Conservation (phyloP, 2,797 vertebrate genomes). For the Simalia tracyae region DNA sequence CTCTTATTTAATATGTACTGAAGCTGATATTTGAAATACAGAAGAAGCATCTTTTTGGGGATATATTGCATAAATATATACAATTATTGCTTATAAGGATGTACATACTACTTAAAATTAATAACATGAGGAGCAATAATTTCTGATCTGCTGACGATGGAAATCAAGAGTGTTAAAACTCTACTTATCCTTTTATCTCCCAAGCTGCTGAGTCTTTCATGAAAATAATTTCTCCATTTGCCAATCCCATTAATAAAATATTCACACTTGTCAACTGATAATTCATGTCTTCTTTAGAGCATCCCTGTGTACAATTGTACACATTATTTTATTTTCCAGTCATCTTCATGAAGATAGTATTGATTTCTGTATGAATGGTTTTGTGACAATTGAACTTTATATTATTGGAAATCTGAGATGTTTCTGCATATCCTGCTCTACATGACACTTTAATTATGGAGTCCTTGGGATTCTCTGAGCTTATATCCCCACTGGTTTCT, state of each 20-base stretch:
- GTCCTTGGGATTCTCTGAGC: background rate
- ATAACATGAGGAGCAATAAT: conserved; percentile 24
- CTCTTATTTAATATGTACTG: conserved; percentile 45
- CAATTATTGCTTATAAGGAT: conserved; percentile 35
- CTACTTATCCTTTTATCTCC: conserved; percentile 13
- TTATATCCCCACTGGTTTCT: background rate
- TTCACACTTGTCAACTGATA: conserved; percentile 3
- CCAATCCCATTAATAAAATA: background rate
- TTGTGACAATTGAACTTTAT: conserved; percentile 1
- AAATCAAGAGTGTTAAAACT: conserved; percentile 38
- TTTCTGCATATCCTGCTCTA: background rate
- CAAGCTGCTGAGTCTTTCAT: background rate
- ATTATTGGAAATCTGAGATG: background rate
- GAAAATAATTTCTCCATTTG: conserved; percentile 9
- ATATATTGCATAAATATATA: conserved; percentile 44
- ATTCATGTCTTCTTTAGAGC: background rate
- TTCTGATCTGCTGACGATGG: conserved; percentile 43
- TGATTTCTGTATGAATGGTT: conserved; percentile 1
- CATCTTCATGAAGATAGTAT: background rate
- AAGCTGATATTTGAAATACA: conserved; percentile 47
- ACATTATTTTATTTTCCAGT: background rate
- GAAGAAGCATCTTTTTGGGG: conserved; percentile 52
- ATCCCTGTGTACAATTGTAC: background rate
- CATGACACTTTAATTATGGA: background rate
- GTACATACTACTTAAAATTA: conserved; percentile 36